Evolutionary conservation across 35 echinoderm and acorn worm genomes (phyloP), one percentile per base, ranked within the genome.

Genomic region (Strongylocentrotus purpuratus): DNA sequence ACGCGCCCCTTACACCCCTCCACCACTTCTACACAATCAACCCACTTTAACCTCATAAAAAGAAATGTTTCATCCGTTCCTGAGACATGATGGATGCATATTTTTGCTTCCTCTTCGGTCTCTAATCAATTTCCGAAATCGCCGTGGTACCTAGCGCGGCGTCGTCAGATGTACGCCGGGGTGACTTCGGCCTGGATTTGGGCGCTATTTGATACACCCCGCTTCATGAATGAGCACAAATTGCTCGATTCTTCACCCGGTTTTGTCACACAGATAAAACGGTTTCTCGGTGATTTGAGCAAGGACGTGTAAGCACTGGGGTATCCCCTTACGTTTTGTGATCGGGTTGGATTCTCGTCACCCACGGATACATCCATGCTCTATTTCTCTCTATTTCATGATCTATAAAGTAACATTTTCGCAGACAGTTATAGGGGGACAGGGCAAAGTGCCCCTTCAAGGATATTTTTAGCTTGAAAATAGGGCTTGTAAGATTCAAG

Each of bases 61-160:
- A 22, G 65, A 78, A 78, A 78, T 78, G 28, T 78, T 78, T 78
- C 65, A 78, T 2, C 20, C 65, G n/a, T 78, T n/a, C 25, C 4
- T 5, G 65, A 78, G 5, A 78, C 20, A 78, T 78, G 65, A 78
- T 78, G 28, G 65, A 78, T 78, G 65, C 28, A 7, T 22, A 59
- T 15, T 78, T 78, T 78, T 4, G 7, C 28, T 78, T n/a, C 65
- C 28, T 7, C 5, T 78, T 78, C 65, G 22, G 22, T n/a, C 65
- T 78, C 65, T n/a, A 28, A 78, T 78, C 65, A 78, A 78, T 78
- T 78, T 78, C 65, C 65, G 25, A 78, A 78, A 78, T 78, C 65
- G 65, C 65, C 20, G 28, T 78, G 7, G 20, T 15, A 78, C 65
- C 52, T 8, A 55, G 8, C 61, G 65, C 65, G 65, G 65, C 65